These are phyloP conservation scores for Triops longicaudatus DNA, from an alignment of 1,140 invertebrate genomes.

Conservation along the genomic window DNA sequence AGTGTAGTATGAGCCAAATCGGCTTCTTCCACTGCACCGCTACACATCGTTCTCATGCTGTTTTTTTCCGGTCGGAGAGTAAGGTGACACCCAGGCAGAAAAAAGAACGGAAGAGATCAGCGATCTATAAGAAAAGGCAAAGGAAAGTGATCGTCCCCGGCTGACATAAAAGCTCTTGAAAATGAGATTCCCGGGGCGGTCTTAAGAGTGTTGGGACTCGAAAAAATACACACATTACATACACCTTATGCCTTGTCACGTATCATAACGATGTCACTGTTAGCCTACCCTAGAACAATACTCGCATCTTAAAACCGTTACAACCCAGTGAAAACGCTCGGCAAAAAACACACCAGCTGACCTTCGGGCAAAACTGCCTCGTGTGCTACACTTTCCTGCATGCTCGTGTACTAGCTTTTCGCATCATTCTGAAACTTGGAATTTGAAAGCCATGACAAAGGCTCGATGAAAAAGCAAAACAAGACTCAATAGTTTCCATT, in stretches of 20 bases:
- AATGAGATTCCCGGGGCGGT: constrained; percentile 10
- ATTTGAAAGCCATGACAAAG: background rate
- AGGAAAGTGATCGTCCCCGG: background rate
- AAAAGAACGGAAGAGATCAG: background rate
- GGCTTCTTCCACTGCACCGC: background rate
- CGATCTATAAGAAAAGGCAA: background rate
- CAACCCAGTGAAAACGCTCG: background rate
- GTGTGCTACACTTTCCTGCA: too few species aligned
- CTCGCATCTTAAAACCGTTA: background rate
- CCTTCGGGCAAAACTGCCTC: background rate
- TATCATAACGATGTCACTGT: background rate
- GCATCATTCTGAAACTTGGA: background rate
- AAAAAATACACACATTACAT: background rate
- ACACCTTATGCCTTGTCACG: background rate
- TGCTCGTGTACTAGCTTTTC: background rate
- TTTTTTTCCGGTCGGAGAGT: background rate
- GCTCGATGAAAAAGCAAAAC: background rate
- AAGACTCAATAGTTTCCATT: background rate
- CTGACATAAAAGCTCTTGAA: constrained; percentile 12
- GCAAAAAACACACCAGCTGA: background rate
- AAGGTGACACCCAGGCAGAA: constrained; percentile 4
- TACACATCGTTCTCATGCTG: background rate
- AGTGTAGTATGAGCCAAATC: background rate
- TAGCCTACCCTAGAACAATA: background rate
- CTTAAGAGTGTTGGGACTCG: background rate